Base-by-base conservation (phyloP, 1,140 invertebrate genomes). In the Hypothenemus hampei region DNA sequence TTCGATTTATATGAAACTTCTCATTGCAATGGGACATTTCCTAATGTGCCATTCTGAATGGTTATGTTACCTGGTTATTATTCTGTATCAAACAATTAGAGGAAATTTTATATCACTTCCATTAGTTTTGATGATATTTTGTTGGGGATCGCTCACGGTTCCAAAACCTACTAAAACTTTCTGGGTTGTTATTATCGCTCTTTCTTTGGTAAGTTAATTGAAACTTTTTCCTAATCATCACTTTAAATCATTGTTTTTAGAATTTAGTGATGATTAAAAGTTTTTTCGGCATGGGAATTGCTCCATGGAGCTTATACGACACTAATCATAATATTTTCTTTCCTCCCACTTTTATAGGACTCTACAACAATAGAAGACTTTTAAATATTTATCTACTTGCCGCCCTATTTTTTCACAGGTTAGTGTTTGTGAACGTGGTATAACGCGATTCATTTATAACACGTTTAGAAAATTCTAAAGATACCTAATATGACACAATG, bases 81-180 rank as follows among this genome's bases (percentile, higher is more conserved):
- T 57, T 5, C 4, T 50, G 1, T 23, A 33, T 19, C 55, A 57
- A 35, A 23, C 31, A 3, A 0, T 44, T 3, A 16, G 22, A 16
- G 23, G 15, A 3, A 21, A 49, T 22, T 45, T 57, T 4, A 50
- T 49, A 5, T 50, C 55, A 1, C 23, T 57, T 3, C 55, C 55
- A 1, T n/a, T 57, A 18, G 5, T 24, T 6, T 16, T 57, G 4
- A 31, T 57, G 26, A 47, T 37, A 3, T 57, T 57, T 21, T 49
- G 46, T 13, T 57, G 55, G 55, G 55, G 55, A 4, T 11, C 47
- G 10, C 18, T 57, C 7, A 45, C 40, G 3, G 23, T 57, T 5
- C 55, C 55, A 8, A 49, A 39, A 18, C 55, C 55, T n/a, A 29
- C 55, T 1, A 51, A 51, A 31, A 57, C 33, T 2, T 57, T 50